Evolutionary conservation across 1,140 invertebrate genomes (phyloP).

Genomic region (Pentalonia nigronervosa): DNA sequence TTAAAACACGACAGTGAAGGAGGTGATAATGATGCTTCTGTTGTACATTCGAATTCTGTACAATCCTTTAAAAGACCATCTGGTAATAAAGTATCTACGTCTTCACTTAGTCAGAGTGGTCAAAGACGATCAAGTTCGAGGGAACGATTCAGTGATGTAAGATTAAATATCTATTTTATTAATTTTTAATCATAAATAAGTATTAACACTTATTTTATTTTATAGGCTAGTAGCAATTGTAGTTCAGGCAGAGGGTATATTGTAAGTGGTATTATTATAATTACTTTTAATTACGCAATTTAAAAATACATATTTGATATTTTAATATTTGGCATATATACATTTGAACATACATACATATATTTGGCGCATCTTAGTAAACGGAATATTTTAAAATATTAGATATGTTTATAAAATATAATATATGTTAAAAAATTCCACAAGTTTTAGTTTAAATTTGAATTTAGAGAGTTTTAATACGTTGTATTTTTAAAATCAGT

Average conservation of each 20-base stretch:
- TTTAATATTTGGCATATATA: too few species aligned
- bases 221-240: constrained; percentile 83
- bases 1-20: constrained; percentile 54
- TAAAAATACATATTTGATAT: not conserved
- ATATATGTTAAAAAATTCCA: not conserved
- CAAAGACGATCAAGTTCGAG: constrained; percentile 53
- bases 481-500: not conserved
- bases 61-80: constrained; percentile 53
- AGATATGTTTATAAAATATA: not conserved
- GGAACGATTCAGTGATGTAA: constrained; percentile 52
- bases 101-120: constrained; percentile 45
- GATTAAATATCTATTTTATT: not conserved
- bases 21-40: constrained; percentile 41
- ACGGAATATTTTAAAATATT: not conserved
- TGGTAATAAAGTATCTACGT: constrained; percentile 42
- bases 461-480: not conserved
- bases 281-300: not conserved
- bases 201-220: constrained; percentile 62
- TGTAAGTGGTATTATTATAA: constrained; percentile 72
- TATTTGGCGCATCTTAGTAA: not conserved
- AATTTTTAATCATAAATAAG: not conserved
- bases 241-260: constrained; percentile 89
- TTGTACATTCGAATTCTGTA: constrained; percentile 37
- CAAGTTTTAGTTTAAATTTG: too few species aligned
- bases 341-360: too few species aligned